Conservation (phyloP, 2,888 invertebrate species). For the Spodoptera exigua region DNA sequence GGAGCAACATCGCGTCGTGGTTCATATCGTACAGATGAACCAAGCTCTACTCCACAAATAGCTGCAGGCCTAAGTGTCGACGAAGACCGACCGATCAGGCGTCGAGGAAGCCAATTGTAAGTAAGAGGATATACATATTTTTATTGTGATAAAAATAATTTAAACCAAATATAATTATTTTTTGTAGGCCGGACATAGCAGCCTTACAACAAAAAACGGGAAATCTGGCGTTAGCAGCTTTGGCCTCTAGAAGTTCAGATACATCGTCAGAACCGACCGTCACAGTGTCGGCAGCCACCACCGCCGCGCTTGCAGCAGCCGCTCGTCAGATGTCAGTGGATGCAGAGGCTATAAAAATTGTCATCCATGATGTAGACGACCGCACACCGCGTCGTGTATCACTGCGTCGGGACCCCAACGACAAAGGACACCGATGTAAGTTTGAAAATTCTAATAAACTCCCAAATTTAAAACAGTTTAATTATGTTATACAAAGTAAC, state of each 20-base stretch:
- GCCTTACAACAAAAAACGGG: constrained; percentile 90
- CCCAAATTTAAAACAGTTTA: not conserved
- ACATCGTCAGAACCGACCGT: constrained; percentile 74
- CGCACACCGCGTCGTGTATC: constrained; percentile 93
- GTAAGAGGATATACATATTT: constrained; percentile 71
- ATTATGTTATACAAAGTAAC: constrained; percentile 3
- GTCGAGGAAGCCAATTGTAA: constrained; percentile 95
- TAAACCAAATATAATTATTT: not conserved
- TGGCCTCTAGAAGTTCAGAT: constrained; percentile 78
- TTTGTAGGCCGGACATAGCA: constrained; percentile 92
- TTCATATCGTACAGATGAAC: constrained; percentile 90
- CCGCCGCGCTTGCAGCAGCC: constrained; percentile 89
- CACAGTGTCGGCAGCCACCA: constrained; percentile 81
- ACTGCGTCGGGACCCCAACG: constrained; percentile 93
- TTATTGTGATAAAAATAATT: not conserved
- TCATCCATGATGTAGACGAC: constrained; percentile 97
- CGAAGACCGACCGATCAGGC: constrained; percentile 92
- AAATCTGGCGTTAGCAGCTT: constrained; percentile 83
- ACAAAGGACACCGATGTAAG: constrained; percentile 96
- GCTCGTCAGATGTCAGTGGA: constrained; percentile 96
- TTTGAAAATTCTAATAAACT: constrained; percentile 52
- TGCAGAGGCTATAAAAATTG: constrained; percentile 97
- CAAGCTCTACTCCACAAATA: constrained; percentile 88
- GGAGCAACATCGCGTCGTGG: constrained; percentile 90
- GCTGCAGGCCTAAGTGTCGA: constrained; percentile 90